Evolutionary conservation across 2,797 vertebrate genomes (phyloP).

Genomic region (Melanotaenia parkinsoni): DNA sequence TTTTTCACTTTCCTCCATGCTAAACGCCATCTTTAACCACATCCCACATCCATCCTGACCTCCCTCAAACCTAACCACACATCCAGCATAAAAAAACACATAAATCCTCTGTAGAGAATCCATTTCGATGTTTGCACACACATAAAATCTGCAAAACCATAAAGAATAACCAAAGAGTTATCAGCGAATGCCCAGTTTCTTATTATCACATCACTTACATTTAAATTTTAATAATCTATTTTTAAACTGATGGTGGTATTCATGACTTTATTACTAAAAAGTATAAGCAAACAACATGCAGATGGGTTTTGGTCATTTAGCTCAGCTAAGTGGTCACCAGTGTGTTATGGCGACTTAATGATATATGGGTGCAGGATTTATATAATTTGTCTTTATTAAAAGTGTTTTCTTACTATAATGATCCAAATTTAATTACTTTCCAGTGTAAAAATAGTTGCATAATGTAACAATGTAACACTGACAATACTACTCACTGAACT

Average conservation of each 20-base stretch:
- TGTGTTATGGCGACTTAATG: background rate
- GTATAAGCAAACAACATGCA: background rate
- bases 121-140: background rate
- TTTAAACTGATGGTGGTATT: too few species aligned
- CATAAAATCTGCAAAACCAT: background rate
- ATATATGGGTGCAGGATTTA: background rate
- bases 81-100: conserved; percentile 28
- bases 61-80: conserved; percentile 57
- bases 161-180: too few species aligned
- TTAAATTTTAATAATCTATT: background rate
- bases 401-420: background rate
- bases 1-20: conserved; percentile 31
- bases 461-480: background rate
- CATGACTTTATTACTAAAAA: too few species aligned
- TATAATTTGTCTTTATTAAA: background rate
- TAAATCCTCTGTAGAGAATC: conserved; percentile 42
- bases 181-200: background rate
- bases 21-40: conserved; percentile 59
- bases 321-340: background rate
- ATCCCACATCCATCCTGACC: conserved; percentile 65
- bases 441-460: background rate
- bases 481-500: background rate
- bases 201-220: too few species aligned
- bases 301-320: background rate
- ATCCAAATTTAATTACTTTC: background rate